Percentiles rank a stretch among this genome's conserved stretches.
These are phyloP conservation scores for Carduelis carduelis DNA, from an alignment of 2,797 vertebrate genomes.

Conservation along the genomic window DNA sequence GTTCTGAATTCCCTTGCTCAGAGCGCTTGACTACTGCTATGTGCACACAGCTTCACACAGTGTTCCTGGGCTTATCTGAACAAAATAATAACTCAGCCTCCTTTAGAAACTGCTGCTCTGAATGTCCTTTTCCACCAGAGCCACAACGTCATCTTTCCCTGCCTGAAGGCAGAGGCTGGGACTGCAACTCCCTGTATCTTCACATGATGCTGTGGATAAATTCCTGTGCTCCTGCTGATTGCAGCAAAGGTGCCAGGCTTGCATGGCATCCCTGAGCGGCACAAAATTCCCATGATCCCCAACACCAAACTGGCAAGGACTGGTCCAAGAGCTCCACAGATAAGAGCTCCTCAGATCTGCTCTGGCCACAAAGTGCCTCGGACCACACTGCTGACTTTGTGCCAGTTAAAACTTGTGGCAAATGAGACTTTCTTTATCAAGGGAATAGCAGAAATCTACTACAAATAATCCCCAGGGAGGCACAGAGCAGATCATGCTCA, in stretches of 20 bases:
- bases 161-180: not conserved
- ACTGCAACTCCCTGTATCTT: not conserved
- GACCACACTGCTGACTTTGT: rapidly evolving
- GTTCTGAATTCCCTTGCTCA: constrained; percentile 11
- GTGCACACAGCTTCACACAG: not conserved
- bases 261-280: not conserved
- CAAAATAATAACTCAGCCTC: constrained; percentile 10
- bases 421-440: not conserved
- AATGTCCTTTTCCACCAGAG: not conserved
- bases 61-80: constrained; percentile 37
- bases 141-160: not conserved
- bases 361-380: rapidly evolving
- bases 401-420: not conserved
- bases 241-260: not conserved
- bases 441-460: not conserved
- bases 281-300: not conserved
- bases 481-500: rapidly evolving
- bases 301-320: rapidly evolving
- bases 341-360: not conserved
- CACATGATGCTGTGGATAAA: not conserved
- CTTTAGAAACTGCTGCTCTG: not conserved
- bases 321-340: not conserved
- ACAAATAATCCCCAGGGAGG: not conserved
- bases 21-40: not conserved
- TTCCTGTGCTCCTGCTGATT: rapidly evolving